These are phyloP conservation scores for Phataginus tricuspis DNA, from an alignment of 2,797 vertebrate species.

Conservation along the genomic window DNA sequence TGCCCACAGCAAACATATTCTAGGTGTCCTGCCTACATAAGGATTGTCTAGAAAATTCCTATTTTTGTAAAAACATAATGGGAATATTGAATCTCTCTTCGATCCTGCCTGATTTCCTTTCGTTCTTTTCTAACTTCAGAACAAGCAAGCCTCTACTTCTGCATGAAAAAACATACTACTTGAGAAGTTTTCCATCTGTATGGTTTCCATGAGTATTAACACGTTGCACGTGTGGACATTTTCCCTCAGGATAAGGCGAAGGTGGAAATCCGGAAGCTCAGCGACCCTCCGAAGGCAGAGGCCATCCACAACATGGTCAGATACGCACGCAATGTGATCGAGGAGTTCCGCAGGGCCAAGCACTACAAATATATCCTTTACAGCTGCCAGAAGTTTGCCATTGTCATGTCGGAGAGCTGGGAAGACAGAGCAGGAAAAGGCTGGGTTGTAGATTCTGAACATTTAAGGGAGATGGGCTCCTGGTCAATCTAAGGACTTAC, in stretches of 20 bases:
- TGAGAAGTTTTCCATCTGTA: not conserved
- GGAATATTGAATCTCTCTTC: not conserved
- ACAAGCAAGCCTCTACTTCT: too few species aligned
- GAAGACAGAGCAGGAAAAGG: not conserved
- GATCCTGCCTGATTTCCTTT: not conserved
- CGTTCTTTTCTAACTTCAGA: not conserved
- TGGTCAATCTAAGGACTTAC: not conserved
- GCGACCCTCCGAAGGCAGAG: slow-evolving; percentile 87
- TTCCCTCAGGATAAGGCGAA: slow-evolving; percentile 92
- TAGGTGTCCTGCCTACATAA: not conserved
- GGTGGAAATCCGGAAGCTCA: slow-evolving; percentile 90
- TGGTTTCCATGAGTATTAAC: slow-evolving; percentile 16
- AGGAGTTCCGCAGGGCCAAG: slow-evolving; percentile 94
- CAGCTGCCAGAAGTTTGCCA: not conserved
- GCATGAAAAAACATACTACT: rapidly evolving
- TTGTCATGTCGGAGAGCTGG: not conserved
- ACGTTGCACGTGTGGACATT: slow-evolving; percentile 58
- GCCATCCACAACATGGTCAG: slow-evolving; percentile 90
- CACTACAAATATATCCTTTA: slow-evolving; percentile 95
- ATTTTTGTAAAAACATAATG: not conserved
- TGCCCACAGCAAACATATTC: not conserved
- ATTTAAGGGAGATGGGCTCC: not conserved
- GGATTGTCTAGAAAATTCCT: not conserved
- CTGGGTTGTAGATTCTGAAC: not conserved
- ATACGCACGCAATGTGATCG: slow-evolving; percentile 92